A percentile compares a stretch with the other conserved stretches of the same genome.
Evolutionary conservation across 2,888 invertebrate genomes (phyloP).

Genomic region (Blera fallax): DNA sequence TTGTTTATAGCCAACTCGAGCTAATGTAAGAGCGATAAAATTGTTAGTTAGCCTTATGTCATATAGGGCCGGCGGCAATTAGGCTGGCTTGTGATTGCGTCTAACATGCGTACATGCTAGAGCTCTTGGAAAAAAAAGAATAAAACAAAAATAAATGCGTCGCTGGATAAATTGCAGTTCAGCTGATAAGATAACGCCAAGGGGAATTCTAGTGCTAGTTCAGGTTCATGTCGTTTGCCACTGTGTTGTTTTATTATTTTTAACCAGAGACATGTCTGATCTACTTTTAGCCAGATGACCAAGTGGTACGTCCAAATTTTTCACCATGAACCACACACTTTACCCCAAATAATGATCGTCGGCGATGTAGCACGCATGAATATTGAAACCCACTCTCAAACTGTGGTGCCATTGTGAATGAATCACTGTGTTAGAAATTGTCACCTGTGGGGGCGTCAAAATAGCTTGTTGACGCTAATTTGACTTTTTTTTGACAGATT

Average conservation of each 20-base stretch:
- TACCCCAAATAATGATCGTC: neutral
- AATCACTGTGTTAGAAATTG: conserved; percentile 6
- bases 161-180: conserved; percentile 22
- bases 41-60: neutral
- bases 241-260: neutral
- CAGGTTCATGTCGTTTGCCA: neutral
- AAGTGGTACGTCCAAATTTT: conserved; percentile 25
- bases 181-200: conserved; percentile 30
- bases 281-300: conserved; percentile 28
- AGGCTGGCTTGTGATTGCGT: conserved; percentile 19
- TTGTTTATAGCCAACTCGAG: neutral
- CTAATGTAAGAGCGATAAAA: conserved; percentile 11
- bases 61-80: conserved; percentile 27
- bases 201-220: neutral
- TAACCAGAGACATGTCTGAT: conserved; percentile 18
- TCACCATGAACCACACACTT: neutral
- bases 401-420: neutral
- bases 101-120: neutral
- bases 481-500: conserved; percentile 10
- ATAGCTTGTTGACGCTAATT: neutral
- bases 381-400: neutral
- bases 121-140: neutral
- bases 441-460: conserved; percentile 9
- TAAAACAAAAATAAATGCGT: neutral
- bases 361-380: neutral